phyloP scores from a whole-genome alignment of 2,888 invertebrate genomes.

The Cryptophagus acutangulus region DNA sequence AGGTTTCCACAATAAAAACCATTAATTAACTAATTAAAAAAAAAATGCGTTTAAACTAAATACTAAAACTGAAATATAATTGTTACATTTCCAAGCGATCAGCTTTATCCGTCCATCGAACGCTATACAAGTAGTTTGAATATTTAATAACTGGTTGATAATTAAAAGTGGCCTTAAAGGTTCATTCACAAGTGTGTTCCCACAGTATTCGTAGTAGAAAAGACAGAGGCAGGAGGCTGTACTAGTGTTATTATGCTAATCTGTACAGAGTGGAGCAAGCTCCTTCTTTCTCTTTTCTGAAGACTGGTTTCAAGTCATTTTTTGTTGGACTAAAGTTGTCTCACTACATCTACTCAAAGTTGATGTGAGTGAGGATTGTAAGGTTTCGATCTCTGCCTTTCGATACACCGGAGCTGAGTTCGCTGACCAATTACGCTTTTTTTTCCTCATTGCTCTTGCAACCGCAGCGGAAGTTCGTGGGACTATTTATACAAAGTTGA shows the following conservation, averaged over 20 bases:
- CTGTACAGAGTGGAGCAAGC: constrained; percentile 10
- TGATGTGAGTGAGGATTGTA: not conserved
- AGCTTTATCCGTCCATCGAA: constrained; percentile 7
- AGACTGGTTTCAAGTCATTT: constrained; percentile 34
- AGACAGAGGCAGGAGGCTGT: constrained; percentile 2
- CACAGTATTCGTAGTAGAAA: constrained; percentile 31
- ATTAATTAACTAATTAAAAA: too few relatives aligned
- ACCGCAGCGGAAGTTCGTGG: constrained; percentile 27
- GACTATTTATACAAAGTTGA: too few relatives aligned
- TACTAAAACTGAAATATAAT: too few relatives aligned
- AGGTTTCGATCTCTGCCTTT: constrained; percentile 7
- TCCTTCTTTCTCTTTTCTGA: constrained; percentile 20
- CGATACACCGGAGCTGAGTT: constrained; percentile 22
- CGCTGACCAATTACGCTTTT: constrained; percentile 28
- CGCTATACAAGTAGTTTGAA: constrained; percentile 29
- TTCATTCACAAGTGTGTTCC: constrained; percentile 45
- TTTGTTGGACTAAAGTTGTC: constrained; percentile 19
- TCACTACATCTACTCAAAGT: constrained; percentile 18
- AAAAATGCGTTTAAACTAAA: too few relatives aligned
- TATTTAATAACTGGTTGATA: constrained; percentile 41
- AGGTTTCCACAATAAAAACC: too few relatives aligned
- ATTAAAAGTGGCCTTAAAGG: constrained; percentile 43
- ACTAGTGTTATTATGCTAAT: constrained; percentile 1
- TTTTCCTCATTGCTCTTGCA: not conserved
- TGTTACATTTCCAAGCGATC: too few relatives aligned